Evolutionary conservation across 2,888 invertebrate species (phyloP).

Genomic region (Himalopsyche japonica): DNA sequence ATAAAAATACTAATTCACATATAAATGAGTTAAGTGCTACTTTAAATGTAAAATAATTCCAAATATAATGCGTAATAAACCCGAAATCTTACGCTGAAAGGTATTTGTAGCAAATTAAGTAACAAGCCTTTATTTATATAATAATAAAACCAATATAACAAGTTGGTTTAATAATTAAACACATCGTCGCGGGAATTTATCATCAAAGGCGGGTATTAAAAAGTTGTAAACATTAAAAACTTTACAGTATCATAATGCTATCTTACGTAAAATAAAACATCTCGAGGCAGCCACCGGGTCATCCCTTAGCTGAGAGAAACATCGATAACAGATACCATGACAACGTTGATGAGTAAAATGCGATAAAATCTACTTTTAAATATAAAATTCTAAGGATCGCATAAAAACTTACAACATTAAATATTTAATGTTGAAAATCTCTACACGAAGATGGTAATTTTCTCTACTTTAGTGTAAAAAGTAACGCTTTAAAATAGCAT

Average conservation of each 20-base stretch:
- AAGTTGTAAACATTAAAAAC: not conserved
- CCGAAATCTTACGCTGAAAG: no score
- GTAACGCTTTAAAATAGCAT: no score
- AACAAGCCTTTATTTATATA: no score
- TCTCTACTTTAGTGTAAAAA: not conserved
- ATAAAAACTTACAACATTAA: not conserved
- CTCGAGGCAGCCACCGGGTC: not conserved
- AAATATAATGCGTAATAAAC: no score
- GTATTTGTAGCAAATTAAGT: no score
- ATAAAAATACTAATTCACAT: no score
- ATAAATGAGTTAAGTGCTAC: no score
- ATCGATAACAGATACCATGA: not conserved
- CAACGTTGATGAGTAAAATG: not conserved
- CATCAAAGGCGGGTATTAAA: not conserved
- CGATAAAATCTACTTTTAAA: not conserved
- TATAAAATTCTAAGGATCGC: not conserved
- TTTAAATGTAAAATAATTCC: no score
- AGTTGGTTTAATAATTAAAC: not conserved
- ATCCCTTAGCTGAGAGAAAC: not conserved
- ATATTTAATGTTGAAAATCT: not conserved
- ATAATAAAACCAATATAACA: no score
- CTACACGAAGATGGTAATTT: not conserved
- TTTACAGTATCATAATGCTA: not conserved
- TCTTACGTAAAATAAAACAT: not conserved
- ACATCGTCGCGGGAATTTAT: not conserved